phyloP scores from a whole-genome alignment of 2,797 vertebrate species.

The Chelidonichthys spinosus region DNA sequence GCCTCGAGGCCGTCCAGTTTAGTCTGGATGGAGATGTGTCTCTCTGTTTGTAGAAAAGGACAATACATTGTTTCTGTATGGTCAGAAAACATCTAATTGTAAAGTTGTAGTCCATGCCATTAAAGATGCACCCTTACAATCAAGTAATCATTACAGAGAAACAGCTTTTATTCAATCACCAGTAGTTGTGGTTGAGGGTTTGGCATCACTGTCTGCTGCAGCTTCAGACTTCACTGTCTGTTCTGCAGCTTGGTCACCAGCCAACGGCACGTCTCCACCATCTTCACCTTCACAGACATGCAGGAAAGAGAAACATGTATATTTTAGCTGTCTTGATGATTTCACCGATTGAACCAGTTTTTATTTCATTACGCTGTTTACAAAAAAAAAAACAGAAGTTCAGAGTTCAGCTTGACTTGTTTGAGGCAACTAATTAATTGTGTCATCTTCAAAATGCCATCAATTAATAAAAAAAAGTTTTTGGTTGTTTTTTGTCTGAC shows the following conservation, averaged over 20 bases:
- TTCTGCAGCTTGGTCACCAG: conserved; percentile 1
- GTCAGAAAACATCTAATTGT: not conserved
- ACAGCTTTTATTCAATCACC: conserved; percentile 40
- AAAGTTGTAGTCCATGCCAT: not conserved
- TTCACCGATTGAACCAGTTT: not conserved
- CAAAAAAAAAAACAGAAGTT: not conserved
- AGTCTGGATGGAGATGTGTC: conserved; percentile 94
- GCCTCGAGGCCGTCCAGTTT: conserved; percentile 90
- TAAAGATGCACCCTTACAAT: not conserved
- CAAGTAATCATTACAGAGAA: not conserved
- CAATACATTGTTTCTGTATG: not conserved
- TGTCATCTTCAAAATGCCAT: no score
- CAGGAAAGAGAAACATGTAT: not conserved
- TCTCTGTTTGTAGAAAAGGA: conserved; percentile 81
- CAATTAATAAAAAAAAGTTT: no score
- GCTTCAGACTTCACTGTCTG: conserved; percentile 27
- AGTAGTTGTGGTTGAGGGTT: conserved; percentile 56
- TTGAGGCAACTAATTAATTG: not conserved
- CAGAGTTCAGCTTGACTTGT: not conserved
- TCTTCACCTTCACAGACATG: conserved; percentile 23
- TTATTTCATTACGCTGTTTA: not conserved
- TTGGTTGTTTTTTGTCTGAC: no score
- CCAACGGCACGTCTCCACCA: conserved; percentile 10
- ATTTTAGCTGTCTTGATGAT: not conserved
- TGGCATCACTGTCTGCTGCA: conserved; percentile 51